A percentile compares a stretch with the other conserved stretches of the same genome.
Conservation (phyloP, 2,113 vertebrate species). For the Leucoraja erinaceus region DNA sequence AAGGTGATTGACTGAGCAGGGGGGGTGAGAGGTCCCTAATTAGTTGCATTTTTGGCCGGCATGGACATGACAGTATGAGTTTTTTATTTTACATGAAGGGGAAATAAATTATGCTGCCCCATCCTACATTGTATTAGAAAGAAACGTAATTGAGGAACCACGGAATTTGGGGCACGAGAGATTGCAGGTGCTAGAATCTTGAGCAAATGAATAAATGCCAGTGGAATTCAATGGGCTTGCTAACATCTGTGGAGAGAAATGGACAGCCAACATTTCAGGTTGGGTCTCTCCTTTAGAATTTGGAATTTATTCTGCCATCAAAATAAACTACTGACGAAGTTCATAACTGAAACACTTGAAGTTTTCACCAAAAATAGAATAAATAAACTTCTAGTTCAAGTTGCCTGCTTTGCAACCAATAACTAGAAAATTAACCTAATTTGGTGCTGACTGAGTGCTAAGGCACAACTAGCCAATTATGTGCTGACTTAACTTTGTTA, state of each 20-base stretch:
- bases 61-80: too few relatives aligned
- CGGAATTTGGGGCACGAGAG: too few relatives aligned
- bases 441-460: neutral
- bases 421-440: neutral
- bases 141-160: neutral
- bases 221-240: too few relatives aligned
- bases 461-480: too few relatives aligned
- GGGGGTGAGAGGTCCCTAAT: too few relatives aligned
- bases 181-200: too few relatives aligned
- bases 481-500: neutral
- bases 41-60: too few relatives aligned
- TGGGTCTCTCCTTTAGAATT: neutral
- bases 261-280: too few relatives aligned
- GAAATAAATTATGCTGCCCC: neutral
- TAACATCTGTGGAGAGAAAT: too few relatives aligned
- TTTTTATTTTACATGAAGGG: too few relatives aligned
- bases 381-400: neutral
- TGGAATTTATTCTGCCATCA: neutral
- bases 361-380: constrained; percentile 1
- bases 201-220: too few relatives aligned
- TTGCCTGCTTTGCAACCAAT: neutral
- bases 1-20: too few relatives aligned
- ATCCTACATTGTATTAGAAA: neutral
- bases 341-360: neutral
- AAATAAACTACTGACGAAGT: neutral